These are phyloP conservation scores for Epistrophe eligans DNA, from an alignment of 2,888 invertebrate species.

Conservation along the genomic window DNA sequence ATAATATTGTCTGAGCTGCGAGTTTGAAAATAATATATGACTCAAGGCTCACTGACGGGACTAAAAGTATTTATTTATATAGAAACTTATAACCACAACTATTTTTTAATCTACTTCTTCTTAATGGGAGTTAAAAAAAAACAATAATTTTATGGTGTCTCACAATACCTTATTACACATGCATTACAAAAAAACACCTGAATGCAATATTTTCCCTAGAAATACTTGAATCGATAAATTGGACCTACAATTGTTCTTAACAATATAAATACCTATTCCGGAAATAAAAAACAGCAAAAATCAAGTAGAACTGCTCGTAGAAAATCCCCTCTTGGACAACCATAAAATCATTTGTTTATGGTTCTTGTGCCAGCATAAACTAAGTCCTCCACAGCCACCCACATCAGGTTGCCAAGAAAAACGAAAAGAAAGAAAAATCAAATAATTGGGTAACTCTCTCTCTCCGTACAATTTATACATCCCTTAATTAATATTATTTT, in stretches of 20 bases:
- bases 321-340: background rate
- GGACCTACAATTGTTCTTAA: background rate
- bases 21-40: too few species aligned
- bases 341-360: conserved; percentile 27
- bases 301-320: background rate
- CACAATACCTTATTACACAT: background rate
- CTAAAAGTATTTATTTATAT: too few species aligned
- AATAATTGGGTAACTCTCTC: conserved; percentile 27
- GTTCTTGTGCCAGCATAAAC: conserved; percentile 18
- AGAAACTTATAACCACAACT: too few species aligned
- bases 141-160: background rate
- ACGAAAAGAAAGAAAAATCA: conserved; percentile 4
- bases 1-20: too few species aligned
- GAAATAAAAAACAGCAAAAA: background rate
- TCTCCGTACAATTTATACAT: background rate
- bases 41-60: too few species aligned
- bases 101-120: too few species aligned
- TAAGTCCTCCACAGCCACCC: background rate
- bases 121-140: too few species aligned
- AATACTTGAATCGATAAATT: background rate
- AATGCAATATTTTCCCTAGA: background rate
- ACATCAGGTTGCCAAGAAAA: conserved; percentile 44
- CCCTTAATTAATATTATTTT: conserved; percentile 41
- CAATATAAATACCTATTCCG: conserved; percentile 3
- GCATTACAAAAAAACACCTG: background rate